These are phyloP conservation scores for Choreutis nemorana DNA, from an alignment of 2,888 invertebrate genomes.

Conservation along the genomic window DNA sequence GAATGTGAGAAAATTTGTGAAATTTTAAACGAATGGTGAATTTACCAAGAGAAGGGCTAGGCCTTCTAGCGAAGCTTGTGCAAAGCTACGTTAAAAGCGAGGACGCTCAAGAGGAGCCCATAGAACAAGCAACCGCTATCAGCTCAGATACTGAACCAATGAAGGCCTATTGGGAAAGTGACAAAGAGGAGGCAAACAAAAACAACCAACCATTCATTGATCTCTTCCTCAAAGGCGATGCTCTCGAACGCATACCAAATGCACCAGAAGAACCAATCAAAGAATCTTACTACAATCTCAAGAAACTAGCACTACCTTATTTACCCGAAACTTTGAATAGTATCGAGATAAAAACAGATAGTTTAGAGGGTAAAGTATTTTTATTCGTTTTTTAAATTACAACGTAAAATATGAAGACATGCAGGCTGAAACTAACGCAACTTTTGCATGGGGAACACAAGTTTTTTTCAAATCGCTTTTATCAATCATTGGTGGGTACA, in stretches of 20 bases:
- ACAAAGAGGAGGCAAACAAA: constrained; percentile 33
- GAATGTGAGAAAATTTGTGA: constrained; percentile 44
- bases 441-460: no score
- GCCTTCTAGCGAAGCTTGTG: constrained; percentile 57
- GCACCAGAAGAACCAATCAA: constrained; percentile 38
- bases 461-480: no score
- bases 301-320: constrained; percentile 33
- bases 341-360: constrained; percentile 16
- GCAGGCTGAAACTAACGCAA: no score
- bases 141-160: constrained; percentile 37
- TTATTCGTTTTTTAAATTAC: background rate
- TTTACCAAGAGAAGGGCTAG: constrained; percentile 46
- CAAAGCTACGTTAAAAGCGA: no score
- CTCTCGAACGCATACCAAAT: constrained; percentile 47
- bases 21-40: constrained; percentile 61
- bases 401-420: constrained; percentile 38
- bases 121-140: constrained; percentile 14
- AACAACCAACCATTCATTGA: constrained; percentile 46
- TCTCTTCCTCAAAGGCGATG: constrained; percentile 37
- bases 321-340: constrained; percentile 38
- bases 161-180: constrained; percentile 57
- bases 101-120: constrained; percentile 24
- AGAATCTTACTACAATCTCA: constrained; percentile 55
- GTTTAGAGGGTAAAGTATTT: constrained; percentile 34
- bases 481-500: no score